phyloP scores from a whole-genome alignment of 2,797 vertebrate species.

The Cuniculus paca region DNA sequence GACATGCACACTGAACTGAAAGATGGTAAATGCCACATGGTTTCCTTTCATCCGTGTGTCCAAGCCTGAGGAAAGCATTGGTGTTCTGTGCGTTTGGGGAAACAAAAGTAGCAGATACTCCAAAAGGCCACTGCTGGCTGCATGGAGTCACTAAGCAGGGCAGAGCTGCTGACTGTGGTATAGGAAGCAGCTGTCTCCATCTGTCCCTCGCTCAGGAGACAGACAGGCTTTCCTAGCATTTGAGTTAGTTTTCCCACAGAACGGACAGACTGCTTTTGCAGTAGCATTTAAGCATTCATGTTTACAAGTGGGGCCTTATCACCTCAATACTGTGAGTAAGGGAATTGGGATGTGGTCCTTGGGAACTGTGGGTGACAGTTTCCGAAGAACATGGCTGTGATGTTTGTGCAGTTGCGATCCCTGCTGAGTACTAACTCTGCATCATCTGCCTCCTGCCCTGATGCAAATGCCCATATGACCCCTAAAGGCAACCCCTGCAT shows the following conservation, averaged over 20 bases:
- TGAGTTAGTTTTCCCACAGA: slow-evolving; percentile 62
- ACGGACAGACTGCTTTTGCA: slow-evolving; percentile 66
- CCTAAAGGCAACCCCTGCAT: neutral
- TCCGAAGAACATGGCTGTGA: slow-evolving; percentile 76
- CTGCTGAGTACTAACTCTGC: slow-evolving; percentile 15
- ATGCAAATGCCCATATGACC: slow-evolving; percentile 28
- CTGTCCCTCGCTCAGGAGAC: neutral
- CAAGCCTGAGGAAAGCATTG: neutral
- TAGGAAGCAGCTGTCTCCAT: fast-evolving
- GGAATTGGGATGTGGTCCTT: slow-evolving; percentile 74
- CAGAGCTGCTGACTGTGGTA: neutral
- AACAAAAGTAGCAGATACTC: slow-evolving; percentile 11
- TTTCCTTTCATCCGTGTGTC: neutral
- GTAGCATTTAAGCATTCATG: slow-evolving; percentile 64
- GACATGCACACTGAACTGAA: neutral
- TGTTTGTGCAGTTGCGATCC: slow-evolving; percentile 53
- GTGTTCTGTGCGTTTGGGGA: neutral
- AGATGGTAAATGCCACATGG: fast-evolving
- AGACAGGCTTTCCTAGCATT: neutral
- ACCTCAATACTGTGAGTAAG: slow-evolving; percentile 59
- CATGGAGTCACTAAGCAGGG: neutral
- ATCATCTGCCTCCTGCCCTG: slow-evolving; percentile 65
- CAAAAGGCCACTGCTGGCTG: neutral
- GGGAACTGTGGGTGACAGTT: slow-evolving; percentile 50
- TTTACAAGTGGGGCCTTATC: slow-evolving; percentile 68